A percentile compares a stretch with the other conserved stretches of the same genome.
Evolutionary conservation across 2,888 invertebrate genomes (phyloP).

Genomic region (Arctia plantaginis): DNA sequence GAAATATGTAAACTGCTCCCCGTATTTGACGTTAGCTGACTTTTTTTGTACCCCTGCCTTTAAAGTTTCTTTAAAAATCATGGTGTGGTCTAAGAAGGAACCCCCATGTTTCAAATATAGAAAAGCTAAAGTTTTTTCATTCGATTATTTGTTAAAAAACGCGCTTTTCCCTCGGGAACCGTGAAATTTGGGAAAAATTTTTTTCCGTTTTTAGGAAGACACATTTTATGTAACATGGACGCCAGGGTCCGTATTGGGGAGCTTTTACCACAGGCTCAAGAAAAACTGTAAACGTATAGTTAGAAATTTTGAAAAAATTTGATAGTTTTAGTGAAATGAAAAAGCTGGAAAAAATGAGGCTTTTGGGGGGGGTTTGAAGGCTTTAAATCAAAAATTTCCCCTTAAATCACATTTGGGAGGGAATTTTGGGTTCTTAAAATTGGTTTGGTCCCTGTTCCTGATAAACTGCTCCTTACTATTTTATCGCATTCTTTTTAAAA

Average conservation of each 20-base stretch:
- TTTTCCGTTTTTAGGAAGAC: neutral
- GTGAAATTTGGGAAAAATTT: too few relatives aligned
- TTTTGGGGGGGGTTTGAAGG: conserved; percentile 39
- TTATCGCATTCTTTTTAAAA: conserved; percentile 22
- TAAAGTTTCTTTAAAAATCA: too few relatives aligned
- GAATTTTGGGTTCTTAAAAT: conserved; percentile 51
- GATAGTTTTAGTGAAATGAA: conserved; percentile 10
- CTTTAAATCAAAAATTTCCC: conserved; percentile 62
- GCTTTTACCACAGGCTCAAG: neutral
- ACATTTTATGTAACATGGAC: neutral
- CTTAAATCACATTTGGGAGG: conserved; percentile 60
- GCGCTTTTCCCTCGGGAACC: too few relatives aligned
- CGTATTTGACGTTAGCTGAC: too few relatives aligned
- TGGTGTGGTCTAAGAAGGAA: too few relatives aligned
- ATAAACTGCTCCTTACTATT: conserved; percentile 45
- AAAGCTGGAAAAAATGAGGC: conserved; percentile 41
- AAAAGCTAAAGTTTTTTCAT: too few relatives aligned
- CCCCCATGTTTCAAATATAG: too few relatives aligned
- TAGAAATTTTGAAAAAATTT: neutral
- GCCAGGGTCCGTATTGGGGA: neutral
- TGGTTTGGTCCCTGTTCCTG: conserved; percentile 46
- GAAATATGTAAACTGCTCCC: too few relatives aligned
- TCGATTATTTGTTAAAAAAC: too few relatives aligned
- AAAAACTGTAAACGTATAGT: neutral
- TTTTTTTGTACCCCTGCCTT: too few relatives aligned